A percentile compares a stretch with the other conserved stretches of the same genome.
Evolutionary conservation across 2,797 vertebrate genomes (phyloP).

Genomic region (Sebastes elongatus): DNA sequence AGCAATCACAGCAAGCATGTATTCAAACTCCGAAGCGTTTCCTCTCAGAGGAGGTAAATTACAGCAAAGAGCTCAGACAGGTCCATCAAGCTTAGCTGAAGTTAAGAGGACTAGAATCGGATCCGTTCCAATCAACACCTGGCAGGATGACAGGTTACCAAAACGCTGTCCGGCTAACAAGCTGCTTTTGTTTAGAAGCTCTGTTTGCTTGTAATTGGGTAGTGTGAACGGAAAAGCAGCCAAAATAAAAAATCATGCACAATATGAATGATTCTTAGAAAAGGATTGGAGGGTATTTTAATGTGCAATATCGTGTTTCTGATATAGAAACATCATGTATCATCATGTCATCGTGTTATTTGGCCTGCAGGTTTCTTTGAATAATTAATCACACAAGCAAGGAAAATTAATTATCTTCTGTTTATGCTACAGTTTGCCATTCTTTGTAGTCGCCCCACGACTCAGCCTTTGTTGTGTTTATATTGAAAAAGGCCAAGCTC

Average conservation of each 20-base stretch:
- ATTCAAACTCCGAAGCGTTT: conserved; percentile 25
- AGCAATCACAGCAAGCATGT: conserved; percentile 11
- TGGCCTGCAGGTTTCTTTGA: conserved; percentile 48
- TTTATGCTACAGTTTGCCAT: conserved; percentile 11
- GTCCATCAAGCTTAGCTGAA: conserved; percentile 22
- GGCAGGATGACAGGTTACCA: conserved; percentile 51
- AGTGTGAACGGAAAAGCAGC: neutral
- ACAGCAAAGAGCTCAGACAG: conserved; percentile 31
- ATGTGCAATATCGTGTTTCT: neutral
- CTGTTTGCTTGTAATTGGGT: conserved; percentile 42
- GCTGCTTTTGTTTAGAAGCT: conserved; percentile 47
- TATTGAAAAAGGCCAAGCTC: neutral
- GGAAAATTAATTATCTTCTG: conserved; percentile 44
- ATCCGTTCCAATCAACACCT: conserved; percentile 53
- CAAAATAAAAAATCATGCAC: neutral
- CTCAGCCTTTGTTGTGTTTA: conserved; percentile 22
- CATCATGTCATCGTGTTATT: conserved; percentile 16
- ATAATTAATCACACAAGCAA: conserved; percentile 41
- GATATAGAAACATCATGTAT: conserved; percentile 5
- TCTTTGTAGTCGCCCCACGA: neutral
- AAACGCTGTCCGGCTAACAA: conserved; percentile 48
- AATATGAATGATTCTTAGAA: neutral
- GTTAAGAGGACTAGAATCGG: conserved; percentile 10
- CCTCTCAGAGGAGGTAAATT: conserved; percentile 35
- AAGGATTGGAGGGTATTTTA: neutral